Conservation (phyloP, 2,797 vertebrate genomes). For the Iguana delicatissima region DNA sequence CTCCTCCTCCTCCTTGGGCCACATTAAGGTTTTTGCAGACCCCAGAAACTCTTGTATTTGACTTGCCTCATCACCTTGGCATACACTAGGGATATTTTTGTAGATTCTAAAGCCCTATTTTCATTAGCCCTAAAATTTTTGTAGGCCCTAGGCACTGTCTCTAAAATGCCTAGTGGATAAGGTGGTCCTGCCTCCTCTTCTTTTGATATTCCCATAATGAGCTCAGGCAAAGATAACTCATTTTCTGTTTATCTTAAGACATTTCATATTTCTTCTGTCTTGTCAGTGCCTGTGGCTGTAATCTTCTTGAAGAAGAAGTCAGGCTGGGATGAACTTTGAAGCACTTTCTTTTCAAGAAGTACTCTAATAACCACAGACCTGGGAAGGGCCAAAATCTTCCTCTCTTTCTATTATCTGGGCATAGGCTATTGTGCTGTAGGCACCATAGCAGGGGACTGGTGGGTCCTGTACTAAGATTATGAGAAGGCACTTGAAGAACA, state of each 20-base stretch:
- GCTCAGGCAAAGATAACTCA: not conserved
- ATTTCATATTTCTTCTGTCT: not conserved
- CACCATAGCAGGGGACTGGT: not conserved
- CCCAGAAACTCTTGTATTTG: no score
- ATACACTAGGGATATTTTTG: no score
- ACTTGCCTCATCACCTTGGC: no score
- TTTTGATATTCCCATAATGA: not conserved
- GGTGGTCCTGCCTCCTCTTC: not conserved
- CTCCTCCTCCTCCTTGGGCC: not conserved
- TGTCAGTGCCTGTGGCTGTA: not conserved
- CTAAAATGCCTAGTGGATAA: no score
- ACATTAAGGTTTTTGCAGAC: no score
- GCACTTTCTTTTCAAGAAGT: not conserved
- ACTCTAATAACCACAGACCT: not conserved
- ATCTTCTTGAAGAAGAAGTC: not conserved
- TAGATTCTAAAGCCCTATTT: no score
- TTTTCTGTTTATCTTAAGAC: not conserved
- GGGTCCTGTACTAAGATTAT: not conserved
- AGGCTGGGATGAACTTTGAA: not conserved
- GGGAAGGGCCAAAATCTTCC: not conserved
- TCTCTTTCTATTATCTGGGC: not conserved
- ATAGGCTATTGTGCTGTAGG: not conserved
- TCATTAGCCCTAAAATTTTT: no score
- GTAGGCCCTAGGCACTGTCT: no score
- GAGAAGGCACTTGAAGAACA: not conserved